phyloP scores from a whole-genome alignment of 1,140 invertebrate species.

The Pantala flavescens region DNA sequence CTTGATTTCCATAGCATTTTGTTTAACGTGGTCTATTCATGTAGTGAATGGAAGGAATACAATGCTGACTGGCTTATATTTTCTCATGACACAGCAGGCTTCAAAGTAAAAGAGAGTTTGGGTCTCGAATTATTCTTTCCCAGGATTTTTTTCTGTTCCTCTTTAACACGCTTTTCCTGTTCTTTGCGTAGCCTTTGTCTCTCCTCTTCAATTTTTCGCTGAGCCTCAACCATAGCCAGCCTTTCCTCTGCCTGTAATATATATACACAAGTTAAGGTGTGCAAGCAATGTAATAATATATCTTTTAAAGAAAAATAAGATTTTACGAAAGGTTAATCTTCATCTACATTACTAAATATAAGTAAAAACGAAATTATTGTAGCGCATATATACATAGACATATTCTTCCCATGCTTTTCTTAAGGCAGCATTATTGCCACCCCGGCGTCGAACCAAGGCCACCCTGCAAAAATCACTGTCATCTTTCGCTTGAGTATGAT shows the following conservation, averaged over 20 bases:
- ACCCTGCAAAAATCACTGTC: no score
- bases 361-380: slow-evolving; percentile 22
- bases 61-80: background rate
- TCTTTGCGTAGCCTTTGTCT: slow-evolving; percentile 84
- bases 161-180: slow-evolving; percentile 80
- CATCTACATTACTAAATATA: slow-evolving; percentile 18
- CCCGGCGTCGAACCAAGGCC: no score
- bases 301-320: no score
- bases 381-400: no score
- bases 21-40: background rate
- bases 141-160: slow-evolving; percentile 92
- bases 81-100: slow-evolving; percentile 34
- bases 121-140: slow-evolving; percentile 95
- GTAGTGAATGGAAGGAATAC: background rate
- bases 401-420: no score
- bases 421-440: no score
- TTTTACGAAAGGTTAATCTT: no score
- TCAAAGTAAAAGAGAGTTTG: slow-evolving; percentile 85
- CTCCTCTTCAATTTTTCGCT: slow-evolving; percentile 90
- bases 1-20: background rate
- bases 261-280: slow-evolving; percentile 16
- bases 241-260: slow-evolving; percentile 80
- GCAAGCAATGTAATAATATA: no score
- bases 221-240: slow-evolving; percentile 91
- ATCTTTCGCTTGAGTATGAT: no score